phyloP scores from a whole-genome alignment of 2,888 invertebrate species.

The Cenopis cana region DNA sequence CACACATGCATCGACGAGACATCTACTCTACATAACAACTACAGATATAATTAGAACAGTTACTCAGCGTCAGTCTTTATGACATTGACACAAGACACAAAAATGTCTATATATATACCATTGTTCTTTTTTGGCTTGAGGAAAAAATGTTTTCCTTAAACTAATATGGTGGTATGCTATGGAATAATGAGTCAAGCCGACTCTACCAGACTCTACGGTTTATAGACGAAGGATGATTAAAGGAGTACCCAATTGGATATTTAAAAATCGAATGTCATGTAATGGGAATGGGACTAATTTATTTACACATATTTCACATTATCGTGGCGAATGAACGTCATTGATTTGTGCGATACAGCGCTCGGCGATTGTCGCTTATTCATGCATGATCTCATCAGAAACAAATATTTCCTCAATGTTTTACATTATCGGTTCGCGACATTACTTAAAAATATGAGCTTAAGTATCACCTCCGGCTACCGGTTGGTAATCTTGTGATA shows the following conservation, averaged over 20 bases:
- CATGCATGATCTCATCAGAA: constrained; percentile 41
- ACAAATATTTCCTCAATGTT: constrained; percentile 32
- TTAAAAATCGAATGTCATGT: neutral
- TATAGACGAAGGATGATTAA: neutral
- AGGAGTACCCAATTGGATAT: neutral
- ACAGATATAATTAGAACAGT: too few species aligned
- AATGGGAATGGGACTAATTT: constrained; percentile 2
- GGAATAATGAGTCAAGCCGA: constrained; percentile 5
- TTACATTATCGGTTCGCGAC: constrained; percentile 14
- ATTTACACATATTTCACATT: constrained; percentile 13
- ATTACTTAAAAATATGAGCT: constrained; percentile 5
- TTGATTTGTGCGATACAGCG: constrained; percentile 20
- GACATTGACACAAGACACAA: too few species aligned
- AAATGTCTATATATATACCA: too few species aligned
- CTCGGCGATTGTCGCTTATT: constrained; percentile 18
- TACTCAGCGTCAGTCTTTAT: too few species aligned
- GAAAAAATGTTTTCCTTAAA: too few species aligned
- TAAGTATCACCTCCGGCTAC: neutral
- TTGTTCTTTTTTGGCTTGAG: too few species aligned
- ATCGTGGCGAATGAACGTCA: neutral
- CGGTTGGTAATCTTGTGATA: neutral
- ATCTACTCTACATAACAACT: constrained; percentile 7
- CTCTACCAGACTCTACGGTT: constrained; percentile 15
- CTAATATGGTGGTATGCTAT: neutral
- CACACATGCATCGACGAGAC: constrained; percentile 16